These are phyloP conservation scores for Sisyra nigra DNA, from an alignment of 2,888 invertebrate genomes.

Conservation along the genomic window DNA sequence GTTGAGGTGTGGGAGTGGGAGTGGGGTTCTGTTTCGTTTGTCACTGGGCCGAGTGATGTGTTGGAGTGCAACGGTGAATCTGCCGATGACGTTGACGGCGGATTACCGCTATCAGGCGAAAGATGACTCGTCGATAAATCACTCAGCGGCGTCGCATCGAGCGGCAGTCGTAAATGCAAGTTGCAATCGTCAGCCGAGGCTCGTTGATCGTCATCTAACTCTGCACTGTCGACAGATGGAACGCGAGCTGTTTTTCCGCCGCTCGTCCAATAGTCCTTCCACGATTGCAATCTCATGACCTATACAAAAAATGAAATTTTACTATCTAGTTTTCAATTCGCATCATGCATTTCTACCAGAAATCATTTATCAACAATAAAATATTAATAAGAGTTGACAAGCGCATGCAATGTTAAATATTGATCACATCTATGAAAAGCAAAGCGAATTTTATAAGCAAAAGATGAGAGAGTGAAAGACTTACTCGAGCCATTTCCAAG, in stretches of 20 bases:
- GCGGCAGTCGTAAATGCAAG: constrained; percentile 20
- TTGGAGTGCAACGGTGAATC: background rate
- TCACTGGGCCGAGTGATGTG: too few relatives aligned
- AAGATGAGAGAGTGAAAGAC: constrained; percentile 26
- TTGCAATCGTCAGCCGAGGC: constrained; percentile 22
- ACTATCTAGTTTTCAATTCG: too few relatives aligned
- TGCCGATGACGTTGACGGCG: constrained; percentile 3
- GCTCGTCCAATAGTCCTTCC: constrained; percentile 41
- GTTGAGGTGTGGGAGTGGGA: too few relatives aligned
- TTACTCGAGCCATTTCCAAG: constrained; percentile 84
- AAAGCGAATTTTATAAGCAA: too few relatives aligned
- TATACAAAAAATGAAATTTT: constrained; percentile 19
- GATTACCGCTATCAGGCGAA: constrained; percentile 8
- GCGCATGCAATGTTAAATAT: too few relatives aligned
- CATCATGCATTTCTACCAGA: too few relatives aligned
- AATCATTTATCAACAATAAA: too few relatives aligned
- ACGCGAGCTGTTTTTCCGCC: constrained; percentile 17
- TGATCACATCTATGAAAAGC: too few relatives aligned
- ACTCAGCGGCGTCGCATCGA: background rate
- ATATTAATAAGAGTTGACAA: too few relatives aligned
- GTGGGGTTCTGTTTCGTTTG: too few relatives aligned
- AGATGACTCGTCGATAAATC: background rate
- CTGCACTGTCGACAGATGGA: constrained; percentile 24
- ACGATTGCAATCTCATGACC: constrained; percentile 60
- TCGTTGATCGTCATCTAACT: constrained; percentile 19